Conservation (phyloP, 2,797 vertebrate genomes). For the Botia almorhae region DNA sequence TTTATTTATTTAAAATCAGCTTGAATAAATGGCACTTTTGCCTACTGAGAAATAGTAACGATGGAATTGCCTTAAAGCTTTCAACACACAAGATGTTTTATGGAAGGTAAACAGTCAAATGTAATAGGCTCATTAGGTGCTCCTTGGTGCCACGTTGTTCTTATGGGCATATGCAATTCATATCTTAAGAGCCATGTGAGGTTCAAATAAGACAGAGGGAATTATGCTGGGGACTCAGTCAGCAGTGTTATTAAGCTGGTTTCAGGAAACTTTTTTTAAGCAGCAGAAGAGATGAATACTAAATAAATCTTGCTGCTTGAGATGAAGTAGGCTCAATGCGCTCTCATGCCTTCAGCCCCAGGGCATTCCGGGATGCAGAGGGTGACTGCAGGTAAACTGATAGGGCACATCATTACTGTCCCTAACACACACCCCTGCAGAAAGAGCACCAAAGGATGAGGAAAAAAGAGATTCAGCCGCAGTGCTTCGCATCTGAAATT, state of each 20-base stretch:
- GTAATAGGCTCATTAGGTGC: conserved; percentile 83
- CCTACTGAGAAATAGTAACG: conserved; percentile 71
- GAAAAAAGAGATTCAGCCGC: conserved; percentile 22
- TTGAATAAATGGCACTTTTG: conserved; percentile 70
- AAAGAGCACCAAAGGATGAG: conserved; percentile 57
- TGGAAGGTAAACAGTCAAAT: conserved; percentile 77
- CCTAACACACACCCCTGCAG: conserved; percentile 61
- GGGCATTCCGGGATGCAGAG: conserved; percentile 64
- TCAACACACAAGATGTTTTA: conserved; percentile 70
- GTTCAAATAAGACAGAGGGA: conserved; percentile 76
- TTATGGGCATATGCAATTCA: conserved; percentile 80
- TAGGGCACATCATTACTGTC: conserved; percentile 78
- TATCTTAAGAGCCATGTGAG: conserved; percentile 72
- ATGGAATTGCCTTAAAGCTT: conserved; percentile 70
- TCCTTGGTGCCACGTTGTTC: conserved; percentile 68
- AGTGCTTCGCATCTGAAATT: conserved; percentile 75
- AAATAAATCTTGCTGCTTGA: conserved; percentile 63
- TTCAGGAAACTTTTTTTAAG: conserved; percentile 70
- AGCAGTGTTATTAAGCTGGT: conserved; percentile 67
- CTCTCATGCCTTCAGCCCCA: conserved; percentile 65
- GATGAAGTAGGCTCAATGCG: conserved; percentile 53
- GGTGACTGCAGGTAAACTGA: conserved; percentile 72
- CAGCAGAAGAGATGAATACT: conserved; percentile 68
- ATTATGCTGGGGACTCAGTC: conserved; percentile 63
- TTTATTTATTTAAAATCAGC: conserved; percentile 83